Conservation (phyloP, 2,797 vertebrate genomes). For the Cryptoprocta ferox region DNA sequence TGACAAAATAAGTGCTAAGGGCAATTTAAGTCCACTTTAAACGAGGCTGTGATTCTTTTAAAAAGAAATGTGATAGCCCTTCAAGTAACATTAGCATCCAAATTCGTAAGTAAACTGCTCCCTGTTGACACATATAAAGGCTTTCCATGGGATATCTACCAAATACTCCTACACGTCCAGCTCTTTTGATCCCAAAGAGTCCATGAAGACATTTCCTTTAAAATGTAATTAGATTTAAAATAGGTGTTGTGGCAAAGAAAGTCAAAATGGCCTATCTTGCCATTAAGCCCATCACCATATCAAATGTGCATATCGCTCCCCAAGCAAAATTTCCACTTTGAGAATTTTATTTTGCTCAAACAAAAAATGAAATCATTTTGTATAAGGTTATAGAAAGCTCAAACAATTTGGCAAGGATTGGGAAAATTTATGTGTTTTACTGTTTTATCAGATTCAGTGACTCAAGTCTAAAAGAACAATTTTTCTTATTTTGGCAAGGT, state of each 20-base stretch:
- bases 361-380: neutral
- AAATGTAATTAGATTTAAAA: conserved; percentile 30
- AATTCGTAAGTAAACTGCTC: neutral
- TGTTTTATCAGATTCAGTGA: neutral
- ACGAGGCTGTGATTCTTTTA: neutral
- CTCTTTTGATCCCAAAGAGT: neutral
- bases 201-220: neutral
- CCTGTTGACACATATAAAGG: neutral
- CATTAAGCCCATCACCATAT: neutral
- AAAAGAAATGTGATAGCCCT: neutral
- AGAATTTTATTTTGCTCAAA: conserved; percentile 2
- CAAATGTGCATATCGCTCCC: neutral
- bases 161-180: neutral
- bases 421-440: neutral
- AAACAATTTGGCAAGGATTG: neutral
- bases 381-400: neutral
- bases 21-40: neutral
- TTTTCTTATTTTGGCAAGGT: neutral
- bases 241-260: neutral
- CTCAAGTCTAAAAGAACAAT: neutral
- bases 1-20: neutral
- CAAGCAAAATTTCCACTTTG: neutral
- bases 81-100: neutral
- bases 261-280: neutral
- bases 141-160: neutral